phyloP scores from a whole-genome alignment of 2,113 vertebrate genomes.

The Sclerurus mexicanus region DNA sequence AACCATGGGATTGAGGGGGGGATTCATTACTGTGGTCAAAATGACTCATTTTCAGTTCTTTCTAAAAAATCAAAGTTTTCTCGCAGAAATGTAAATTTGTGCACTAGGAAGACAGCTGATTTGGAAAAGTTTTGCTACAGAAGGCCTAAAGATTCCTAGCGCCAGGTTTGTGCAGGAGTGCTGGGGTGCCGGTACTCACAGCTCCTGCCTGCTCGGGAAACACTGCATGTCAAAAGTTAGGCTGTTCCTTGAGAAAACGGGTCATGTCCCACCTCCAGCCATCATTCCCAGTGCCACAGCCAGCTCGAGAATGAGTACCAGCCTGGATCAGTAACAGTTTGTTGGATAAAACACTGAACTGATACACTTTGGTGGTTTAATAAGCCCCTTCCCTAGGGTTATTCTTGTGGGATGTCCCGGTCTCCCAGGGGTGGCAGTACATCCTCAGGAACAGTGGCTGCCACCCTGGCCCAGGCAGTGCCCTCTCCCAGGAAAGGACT shows the following conservation, averaged over 20 bases:
- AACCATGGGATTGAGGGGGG: neutral
- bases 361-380: rapidly evolving
- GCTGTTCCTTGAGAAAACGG: neutral
- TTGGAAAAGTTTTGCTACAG: neutral
- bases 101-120: no score
- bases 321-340: no score
- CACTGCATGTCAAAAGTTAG: neutral
- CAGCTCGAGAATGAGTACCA: neutral
- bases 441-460: neutral
- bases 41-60: neutral
- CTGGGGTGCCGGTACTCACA: no score
- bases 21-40: neutral
- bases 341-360: neutral
- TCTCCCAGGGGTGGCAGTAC: neutral
- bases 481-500: neutral
- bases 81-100: neutral
- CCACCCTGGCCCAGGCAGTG: neutral
- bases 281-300: neutral
- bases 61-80: neutral
- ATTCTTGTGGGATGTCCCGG: neutral
- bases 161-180: rapidly evolving
- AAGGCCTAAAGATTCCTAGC: no score
- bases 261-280: neutral
- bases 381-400: neutral
- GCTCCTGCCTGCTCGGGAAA: neutral